Evolutionary conservation across 2,797 vertebrate genomes (phyloP), one percentile per base, ranked within the genome.

Genomic region (Enteromius paludinosus): DNA sequence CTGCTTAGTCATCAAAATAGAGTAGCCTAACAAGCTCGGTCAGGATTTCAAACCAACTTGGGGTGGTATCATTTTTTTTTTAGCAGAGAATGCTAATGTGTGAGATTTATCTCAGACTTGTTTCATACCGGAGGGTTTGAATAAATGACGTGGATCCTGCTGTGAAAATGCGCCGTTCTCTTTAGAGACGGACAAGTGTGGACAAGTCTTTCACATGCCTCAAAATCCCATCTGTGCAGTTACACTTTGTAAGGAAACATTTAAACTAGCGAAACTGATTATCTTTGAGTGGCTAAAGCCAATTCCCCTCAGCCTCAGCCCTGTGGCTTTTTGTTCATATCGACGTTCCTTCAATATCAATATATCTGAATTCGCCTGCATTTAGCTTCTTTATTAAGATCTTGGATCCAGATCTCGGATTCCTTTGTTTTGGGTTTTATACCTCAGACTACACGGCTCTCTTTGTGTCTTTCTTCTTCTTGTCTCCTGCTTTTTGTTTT

Each of bases 341-440:
- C 78, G 70, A 85, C 70, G 74, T 85, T 73, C 70, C 59, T 70
- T 65, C 74, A 81, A 83, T 79, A 78, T 84, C 84, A 85, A 85
- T 82, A 82, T 80, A 75, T 84, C 77, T 52, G 82, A 65, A 70
- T 74, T 59, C 3, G 38, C 45, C 43, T 23, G 38, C 76, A 70
- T 66, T 86, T 79, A 75, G 75, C 73, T 82, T 69, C 81, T 84
- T 87, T 87, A 86, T 87, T 86, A 87, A 86, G 79, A 86, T 81
- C 83, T 72, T 43, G 65, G 71, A 84, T 70, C 35, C 80, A 69
- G 71, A 84, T 78, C 81, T 70, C 70, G 8, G 33, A 90, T 89
- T 91, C 87, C 85, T 87, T 89, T 91, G 84, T 91, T 91, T 88
- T 86, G 87, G 88, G 75, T 91, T 92, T 88, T 85, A 88, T 83